A percentile compares a stretch with the other conserved stretches of the same genome.
These are phyloP conservation scores for Himalopsyche anomala DNA, from an alignment of 2,888 invertebrate species.

Conservation along the genomic window DNA sequence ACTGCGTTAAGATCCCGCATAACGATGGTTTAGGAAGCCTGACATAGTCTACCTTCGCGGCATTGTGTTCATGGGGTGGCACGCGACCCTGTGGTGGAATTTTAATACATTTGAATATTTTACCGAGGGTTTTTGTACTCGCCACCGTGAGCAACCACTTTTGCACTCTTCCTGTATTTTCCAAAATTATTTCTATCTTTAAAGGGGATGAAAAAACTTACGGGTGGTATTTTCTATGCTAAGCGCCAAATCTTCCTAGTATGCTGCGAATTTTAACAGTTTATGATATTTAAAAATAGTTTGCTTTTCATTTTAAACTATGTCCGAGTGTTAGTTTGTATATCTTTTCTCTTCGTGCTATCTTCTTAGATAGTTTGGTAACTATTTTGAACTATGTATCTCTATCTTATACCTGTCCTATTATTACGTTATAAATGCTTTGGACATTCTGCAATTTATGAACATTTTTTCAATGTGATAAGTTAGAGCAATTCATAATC, in stretches of 20 bases:
- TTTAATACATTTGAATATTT: conserved; percentile 61
- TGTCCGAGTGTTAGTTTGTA: too few relatives aligned
- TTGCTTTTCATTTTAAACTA: background rate
- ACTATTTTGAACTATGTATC: too few relatives aligned
- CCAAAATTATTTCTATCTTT: conserved; percentile 24
- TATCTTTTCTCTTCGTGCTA: too few relatives aligned
- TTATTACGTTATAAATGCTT: too few relatives aligned
- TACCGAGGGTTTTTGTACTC: conserved; percentile 44
- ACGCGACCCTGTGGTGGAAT: conserved; percentile 53
- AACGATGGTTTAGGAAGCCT: conserved; percentile 25
- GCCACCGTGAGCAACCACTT: background rate
- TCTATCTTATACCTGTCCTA: too few relatives aligned
- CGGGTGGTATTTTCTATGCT: conserved; percentile 20
- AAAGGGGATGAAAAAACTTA: conserved; percentile 13
- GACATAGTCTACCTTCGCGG: conserved; percentile 22
- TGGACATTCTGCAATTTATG: too few relatives aligned
- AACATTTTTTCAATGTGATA: too few relatives aligned
- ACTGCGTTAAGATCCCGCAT: background rate
- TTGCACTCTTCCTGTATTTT: conserved; percentile 35
- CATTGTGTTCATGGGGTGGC: conserved; percentile 32
- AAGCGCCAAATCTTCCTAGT: background rate
- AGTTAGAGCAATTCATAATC: too few relatives aligned
- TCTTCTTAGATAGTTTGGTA: too few relatives aligned
- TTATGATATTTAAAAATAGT: too few relatives aligned
- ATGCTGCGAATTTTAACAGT: too few relatives aligned